These are phyloP conservation scores for Microchrysa polita DNA, from an alignment of 2,888 invertebrate genomes.

Conservation along the genomic window DNA sequence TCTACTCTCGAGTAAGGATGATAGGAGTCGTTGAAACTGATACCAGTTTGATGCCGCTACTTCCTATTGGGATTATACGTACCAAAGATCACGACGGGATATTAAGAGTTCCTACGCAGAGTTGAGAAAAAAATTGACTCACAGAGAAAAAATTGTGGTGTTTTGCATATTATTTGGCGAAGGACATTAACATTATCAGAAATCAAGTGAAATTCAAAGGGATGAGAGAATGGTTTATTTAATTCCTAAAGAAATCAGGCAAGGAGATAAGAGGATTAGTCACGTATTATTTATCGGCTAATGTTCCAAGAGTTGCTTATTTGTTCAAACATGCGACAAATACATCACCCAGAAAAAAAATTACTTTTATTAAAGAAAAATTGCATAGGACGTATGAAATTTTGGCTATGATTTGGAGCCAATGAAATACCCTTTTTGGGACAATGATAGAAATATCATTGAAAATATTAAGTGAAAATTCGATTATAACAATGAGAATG, in stretches of 20 bases:
- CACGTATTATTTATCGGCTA: conserved; percentile 11
- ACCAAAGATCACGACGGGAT: conserved; percentile 20
- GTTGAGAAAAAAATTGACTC: conserved; percentile 5
- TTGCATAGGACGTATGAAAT: too few relatives aligned
- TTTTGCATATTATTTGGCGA: conserved; percentile 29
- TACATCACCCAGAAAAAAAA: too few relatives aligned
- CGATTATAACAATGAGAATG: too few relatives aligned
- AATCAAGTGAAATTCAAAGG: conserved; percentile 7
- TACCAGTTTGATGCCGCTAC: not conserved
- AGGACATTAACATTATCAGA: conserved; percentile 1
- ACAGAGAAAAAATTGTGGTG: conserved; percentile 8
- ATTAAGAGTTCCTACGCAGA: not conserved
- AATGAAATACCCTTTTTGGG: too few relatives aligned
- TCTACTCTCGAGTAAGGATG: not conserved
- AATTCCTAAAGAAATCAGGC: not conserved
- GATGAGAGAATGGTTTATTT: not conserved
- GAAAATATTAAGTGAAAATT: too few relatives aligned
- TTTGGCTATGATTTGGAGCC: too few relatives aligned
- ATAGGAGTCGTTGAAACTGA: conserved; percentile 19
- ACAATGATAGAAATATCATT: too few relatives aligned
- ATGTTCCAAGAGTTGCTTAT: too few relatives aligned
- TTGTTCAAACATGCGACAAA: too few relatives aligned
- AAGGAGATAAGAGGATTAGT: conserved; percentile 14
- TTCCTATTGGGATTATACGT: conserved; percentile 30
- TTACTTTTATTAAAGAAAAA: too few relatives aligned